Percentiles rank a stretch among this genome's conserved stretches.
These are phyloP conservation scores for Caenorhabditis wallacei DNA, from an alignment of 2,888 invertebrate genomes.

Conservation along the genomic window DNA sequence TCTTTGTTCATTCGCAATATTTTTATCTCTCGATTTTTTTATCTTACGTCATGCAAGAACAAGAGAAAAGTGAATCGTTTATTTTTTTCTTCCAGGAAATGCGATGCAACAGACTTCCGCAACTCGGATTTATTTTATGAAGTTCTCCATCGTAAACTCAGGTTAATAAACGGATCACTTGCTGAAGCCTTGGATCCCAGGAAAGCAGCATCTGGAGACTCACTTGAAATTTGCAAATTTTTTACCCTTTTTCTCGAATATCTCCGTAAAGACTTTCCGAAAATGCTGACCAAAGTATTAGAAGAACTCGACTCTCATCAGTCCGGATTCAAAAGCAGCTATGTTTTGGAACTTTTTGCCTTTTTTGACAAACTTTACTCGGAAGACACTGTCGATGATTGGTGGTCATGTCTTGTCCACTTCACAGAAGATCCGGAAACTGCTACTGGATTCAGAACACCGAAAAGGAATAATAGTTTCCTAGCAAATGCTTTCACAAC, in stretches of 20 bases:
- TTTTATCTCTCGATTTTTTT: too few relatives aligned
- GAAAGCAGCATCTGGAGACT: constrained; percentile 29
- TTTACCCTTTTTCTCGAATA: constrained; percentile 43
- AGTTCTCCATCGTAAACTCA: constrained; percentile 27
- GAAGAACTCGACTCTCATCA: background rate
- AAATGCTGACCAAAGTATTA: constrained; percentile 21
- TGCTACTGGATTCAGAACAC: constrained; percentile 15
- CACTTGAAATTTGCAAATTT: constrained; percentile 57
- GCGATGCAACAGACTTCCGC: background rate
- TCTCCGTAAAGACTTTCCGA: constrained; percentile 31
- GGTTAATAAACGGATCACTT: constrained; percentile 19
- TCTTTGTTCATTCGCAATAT: too few relatives aligned
- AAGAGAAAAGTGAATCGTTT: too few relatives aligned
- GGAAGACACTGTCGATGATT: constrained; percentile 41
- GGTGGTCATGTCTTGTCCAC: constrained; percentile 41
- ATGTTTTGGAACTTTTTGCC: constrained; percentile 33
- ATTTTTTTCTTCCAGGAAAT: constrained; percentile 11
- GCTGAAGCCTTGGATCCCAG: constrained; percentile 30
- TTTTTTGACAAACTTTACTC: constrained; percentile 50
- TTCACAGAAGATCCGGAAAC: constrained; percentile 2
- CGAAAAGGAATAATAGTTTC: constrained; percentile 6
- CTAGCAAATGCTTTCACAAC: constrained; percentile 20
- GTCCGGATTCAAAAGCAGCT: constrained; percentile 26
- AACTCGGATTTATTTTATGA: constrained; percentile 41
- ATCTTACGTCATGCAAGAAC: too few relatives aligned